A percentile compares a stretch with the other conserved stretches of the same genome.
Evolutionary conservation across 2,113 vertebrate species (phyloP).

Genomic region (Psettodes erumei): DNA sequence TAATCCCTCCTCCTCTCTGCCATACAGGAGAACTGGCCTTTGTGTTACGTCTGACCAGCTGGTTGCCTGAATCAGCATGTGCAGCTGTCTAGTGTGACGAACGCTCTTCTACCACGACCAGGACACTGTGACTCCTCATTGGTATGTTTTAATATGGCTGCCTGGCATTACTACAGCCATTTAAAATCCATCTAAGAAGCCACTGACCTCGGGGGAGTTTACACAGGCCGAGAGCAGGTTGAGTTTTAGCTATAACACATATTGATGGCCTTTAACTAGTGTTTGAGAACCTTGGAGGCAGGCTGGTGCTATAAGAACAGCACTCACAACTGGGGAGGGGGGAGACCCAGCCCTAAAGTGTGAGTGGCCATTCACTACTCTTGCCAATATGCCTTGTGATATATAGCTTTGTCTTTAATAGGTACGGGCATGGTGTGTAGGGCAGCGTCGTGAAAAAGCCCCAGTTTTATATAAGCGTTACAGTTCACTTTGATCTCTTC

Average conservation of each 20-base stretch:
- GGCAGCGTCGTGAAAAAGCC: conserved; percentile 60
- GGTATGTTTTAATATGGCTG: conserved; percentile 54
- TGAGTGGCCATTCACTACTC: conserved; percentile 63
- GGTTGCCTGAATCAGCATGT: conserved; percentile 63
- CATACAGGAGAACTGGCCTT: conserved; percentile 60
- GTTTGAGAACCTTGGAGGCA: conserved; percentile 53
- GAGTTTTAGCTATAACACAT: conserved; percentile 56
- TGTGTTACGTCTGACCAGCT: conserved; percentile 64
- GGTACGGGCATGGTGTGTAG: conserved; percentile 66
- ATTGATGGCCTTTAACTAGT: conserved; percentile 65
- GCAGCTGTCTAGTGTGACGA: conserved; percentile 74
- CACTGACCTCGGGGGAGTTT: conserved; percentile 51
- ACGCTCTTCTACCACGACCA: conserved; percentile 36
- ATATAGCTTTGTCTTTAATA: conserved; percentile 77
- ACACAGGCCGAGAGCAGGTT: conserved; percentile 53
- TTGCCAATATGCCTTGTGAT: conserved; percentile 75
- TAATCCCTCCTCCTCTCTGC: conserved; percentile 37
- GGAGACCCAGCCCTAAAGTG: conserved; percentile 56
- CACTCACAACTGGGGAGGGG: conserved; percentile 49
- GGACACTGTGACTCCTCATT: conserved; percentile 59
- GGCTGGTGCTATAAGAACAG: conserved; percentile 39
- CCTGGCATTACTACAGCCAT: conserved; percentile 52
- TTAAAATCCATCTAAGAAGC: conserved; percentile 48
- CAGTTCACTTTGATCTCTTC: conserved; percentile 82
- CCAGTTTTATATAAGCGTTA: conserved; percentile 78